These are phyloP conservation scores for Temnothorax longispinosus DNA, from an alignment of 1,140 invertebrate species.

Conservation along the genomic window DNA sequence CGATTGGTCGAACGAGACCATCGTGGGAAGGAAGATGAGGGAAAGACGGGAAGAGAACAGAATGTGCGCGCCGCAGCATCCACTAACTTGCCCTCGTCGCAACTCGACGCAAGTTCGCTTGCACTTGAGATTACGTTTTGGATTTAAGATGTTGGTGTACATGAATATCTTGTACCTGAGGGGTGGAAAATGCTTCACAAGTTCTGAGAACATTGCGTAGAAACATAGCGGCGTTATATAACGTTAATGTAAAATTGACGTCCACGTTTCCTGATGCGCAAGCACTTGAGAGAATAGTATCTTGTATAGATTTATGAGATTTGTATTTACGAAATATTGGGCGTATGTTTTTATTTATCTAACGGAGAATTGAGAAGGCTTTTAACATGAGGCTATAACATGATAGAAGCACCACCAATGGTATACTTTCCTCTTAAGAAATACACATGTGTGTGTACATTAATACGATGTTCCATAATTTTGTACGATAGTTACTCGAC, in stretches of 20 bases:
- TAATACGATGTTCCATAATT: too few relatives aligned
- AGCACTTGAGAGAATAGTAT: not conserved
- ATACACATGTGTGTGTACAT: not conserved
- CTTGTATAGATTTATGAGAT: conserved; percentile 29
- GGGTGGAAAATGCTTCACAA: not conserved
- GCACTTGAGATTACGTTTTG: conserved; percentile 8
- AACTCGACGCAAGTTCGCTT: not conserved
- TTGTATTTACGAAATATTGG: not conserved
- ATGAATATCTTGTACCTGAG: not conserved
- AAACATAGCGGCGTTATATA: conserved; percentile 31
- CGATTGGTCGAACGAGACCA: conserved; percentile 67
- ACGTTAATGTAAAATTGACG: conserved; percentile 37
- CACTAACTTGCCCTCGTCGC: not conserved
- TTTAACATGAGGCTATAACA: not conserved
- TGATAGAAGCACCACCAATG: not conserved
- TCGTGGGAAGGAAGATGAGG: conserved; percentile 33
- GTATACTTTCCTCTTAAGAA: not conserved
- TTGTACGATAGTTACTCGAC: not conserved
- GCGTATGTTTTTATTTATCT: not conserved
- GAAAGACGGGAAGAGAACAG: conserved; percentile 28
- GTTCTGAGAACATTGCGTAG: not conserved
- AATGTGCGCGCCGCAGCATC: conserved; percentile 31
- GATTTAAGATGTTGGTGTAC: not conserved
- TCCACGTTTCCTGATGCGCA: not conserved
- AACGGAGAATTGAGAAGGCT: not conserved